A percentile compares a stretch with the other conserved stretches of the same genome.
Conservation (phyloP, 2,888 invertebrate genomes). For the Sthenelais limicola region DNA sequence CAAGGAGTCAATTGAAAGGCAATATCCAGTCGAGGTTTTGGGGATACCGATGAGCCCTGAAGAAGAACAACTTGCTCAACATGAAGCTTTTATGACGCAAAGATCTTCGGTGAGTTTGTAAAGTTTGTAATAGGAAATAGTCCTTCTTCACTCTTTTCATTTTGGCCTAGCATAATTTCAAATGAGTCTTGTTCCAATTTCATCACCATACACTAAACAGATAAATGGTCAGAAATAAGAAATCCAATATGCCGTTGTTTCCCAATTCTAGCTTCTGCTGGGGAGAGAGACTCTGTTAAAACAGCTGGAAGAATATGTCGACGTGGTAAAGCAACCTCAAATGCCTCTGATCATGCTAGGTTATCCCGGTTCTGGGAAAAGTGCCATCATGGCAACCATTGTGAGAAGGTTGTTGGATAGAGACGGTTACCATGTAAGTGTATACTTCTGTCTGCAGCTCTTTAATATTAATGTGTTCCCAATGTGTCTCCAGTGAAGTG, state of each 20-base stretch:
- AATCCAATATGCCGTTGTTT: not conserved
- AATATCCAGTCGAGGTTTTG: constrained; percentile 52
- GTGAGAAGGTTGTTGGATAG: constrained; percentile 42
- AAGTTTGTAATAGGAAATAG: too few relatives aligned
- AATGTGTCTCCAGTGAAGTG: too few relatives aligned
- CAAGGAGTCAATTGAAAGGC: constrained; percentile 49
- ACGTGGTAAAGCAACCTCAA: constrained; percentile 33
- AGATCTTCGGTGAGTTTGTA: constrained; percentile 53
- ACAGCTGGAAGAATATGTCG: constrained; percentile 46
- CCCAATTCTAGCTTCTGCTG: constrained; percentile 50
- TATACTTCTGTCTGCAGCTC: too few relatives aligned
- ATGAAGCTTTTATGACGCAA: constrained; percentile 56
- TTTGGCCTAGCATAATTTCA: too few relatives aligned
- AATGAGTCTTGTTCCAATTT: too few relatives aligned
- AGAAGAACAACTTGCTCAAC: constrained; percentile 50
- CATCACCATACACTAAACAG: too few relatives aligned
- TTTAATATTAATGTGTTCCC: too few relatives aligned
- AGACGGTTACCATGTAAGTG: not conserved
- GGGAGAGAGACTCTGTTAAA: constrained; percentile 52
- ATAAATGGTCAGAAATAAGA: too few relatives aligned
- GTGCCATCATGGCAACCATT: constrained; percentile 53
- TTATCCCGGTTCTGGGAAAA: constrained; percentile 56
- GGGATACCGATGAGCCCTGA: constrained; percentile 46
- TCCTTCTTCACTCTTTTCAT: too few relatives aligned
- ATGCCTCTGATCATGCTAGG: constrained; percentile 53